These are phyloP conservation scores for Lamprotornis superbus DNA, from an alignment of 2,113 vertebrate genomes.

Conservation along the genomic window DNA sequence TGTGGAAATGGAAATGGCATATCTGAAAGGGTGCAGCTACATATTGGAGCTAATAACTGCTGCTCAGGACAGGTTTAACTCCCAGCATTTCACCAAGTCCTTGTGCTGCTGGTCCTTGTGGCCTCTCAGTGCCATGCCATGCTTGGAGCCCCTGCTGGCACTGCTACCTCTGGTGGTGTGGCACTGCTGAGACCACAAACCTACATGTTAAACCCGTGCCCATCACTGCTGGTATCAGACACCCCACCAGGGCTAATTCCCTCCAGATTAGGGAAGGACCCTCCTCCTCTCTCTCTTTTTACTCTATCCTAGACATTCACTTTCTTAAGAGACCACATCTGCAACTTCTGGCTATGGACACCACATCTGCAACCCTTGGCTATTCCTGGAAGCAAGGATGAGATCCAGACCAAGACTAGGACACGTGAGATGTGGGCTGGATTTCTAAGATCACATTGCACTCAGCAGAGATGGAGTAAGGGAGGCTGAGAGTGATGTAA, in stretches of 20 bases:
- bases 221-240: not conserved
- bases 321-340: not conserved
- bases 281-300: not conserved
- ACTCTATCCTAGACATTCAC: not conserved
- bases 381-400: not conserved
- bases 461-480: not conserved
- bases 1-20: not conserved
- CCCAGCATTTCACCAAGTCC: not conserved
- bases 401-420: not conserved
- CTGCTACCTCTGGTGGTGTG: not conserved
- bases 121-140: not conserved
- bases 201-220: not conserved
- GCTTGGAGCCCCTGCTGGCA: rapidly evolving
- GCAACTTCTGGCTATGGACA: not conserved
- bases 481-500: not conserved
- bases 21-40: rapidly evolving
- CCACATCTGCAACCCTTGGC: not conserved
- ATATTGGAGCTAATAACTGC: not conserved
- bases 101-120: not conserved
- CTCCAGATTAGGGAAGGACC: not conserved
- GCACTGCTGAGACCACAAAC: not conserved
- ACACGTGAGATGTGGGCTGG: not conserved
- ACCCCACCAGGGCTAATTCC: not conserved
- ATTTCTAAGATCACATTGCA: not conserved
- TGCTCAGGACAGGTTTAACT: not conserved